phyloP scores from a whole-genome alignment of 2,888 invertebrate genomes.

The Spicauda simplicius region DNA sequence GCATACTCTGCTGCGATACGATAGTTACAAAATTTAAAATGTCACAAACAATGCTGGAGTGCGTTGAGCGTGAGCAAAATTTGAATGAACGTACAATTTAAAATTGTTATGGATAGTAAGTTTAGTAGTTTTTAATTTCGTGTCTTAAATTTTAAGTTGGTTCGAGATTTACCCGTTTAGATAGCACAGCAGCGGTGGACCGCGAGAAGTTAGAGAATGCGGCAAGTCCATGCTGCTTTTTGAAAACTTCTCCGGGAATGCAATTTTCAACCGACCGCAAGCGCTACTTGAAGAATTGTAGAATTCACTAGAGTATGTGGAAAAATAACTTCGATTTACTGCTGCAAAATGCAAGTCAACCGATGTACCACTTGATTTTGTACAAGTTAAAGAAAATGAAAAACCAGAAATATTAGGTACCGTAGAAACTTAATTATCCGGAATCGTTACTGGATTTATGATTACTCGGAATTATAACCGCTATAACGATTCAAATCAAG shows the following conservation, averaged over 20 bases:
- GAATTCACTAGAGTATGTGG: constrained; percentile 6
- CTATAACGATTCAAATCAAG: too few relatives aligned
- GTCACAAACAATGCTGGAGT: constrained; percentile 1
- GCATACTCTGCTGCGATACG: neutral
- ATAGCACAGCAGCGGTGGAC: constrained; percentile 7
- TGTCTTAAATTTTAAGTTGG: neutral
- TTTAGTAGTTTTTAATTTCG: neutral
- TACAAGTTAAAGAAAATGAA: too few relatives aligned
- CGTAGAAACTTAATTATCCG: too few relatives aligned
- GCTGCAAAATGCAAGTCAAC: neutral
- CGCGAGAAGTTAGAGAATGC: constrained; percentile 11
- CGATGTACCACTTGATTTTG: too few relatives aligned
- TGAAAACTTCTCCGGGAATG: constrained; percentile 18
- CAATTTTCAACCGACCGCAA: constrained; percentile 14
- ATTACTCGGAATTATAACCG: too few relatives aligned
- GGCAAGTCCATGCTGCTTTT: constrained; percentile 2
- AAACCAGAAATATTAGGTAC: too few relatives aligned
- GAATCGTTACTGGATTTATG: too few relatives aligned
- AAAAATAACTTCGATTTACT: constrained; percentile 4
- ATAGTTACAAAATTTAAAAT: constrained; percentile 2
- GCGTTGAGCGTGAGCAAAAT: neutral
- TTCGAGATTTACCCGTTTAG: neutral
- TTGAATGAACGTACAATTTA: neutral
- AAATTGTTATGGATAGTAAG: neutral
- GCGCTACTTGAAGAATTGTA: neutral